phyloP scores from a whole-genome alignment of 35 echinoderm and acorn worm species.

The Eucidaris tribuloides region DNA sequence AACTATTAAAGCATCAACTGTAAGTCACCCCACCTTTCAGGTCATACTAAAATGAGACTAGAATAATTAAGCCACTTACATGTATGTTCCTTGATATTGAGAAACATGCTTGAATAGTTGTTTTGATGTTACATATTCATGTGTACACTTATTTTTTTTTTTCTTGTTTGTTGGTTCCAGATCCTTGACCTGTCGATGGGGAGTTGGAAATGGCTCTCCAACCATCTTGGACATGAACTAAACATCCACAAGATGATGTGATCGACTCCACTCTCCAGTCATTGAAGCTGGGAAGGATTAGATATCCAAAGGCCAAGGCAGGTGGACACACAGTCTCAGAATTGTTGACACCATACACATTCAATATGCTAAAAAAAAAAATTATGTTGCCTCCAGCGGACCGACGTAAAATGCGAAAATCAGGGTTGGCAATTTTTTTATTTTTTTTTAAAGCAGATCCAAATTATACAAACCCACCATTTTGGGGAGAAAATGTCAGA shows the following conservation, averaged over 20 bases:
- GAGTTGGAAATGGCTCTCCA: conserved; percentile 13
- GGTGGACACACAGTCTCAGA: background rate
- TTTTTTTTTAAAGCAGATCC: no score
- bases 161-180: background rate
- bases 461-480: no score
- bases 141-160: background rate
- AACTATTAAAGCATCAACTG: background rate
- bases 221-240: conserved; percentile 17
- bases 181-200: background rate
- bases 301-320: background rate
- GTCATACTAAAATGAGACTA: background rate
- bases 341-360: background rate
- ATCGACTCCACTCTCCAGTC: background rate
- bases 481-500: no score
- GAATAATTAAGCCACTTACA: background rate
- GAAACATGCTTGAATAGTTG: background rate
- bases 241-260: background rate
- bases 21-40: background rate
- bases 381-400: no score
- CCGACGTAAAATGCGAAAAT: no score
- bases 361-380: no score
- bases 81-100: background rate
- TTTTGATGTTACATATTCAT: background rate
- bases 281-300: conserved; percentile 11
- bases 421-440: no score